These are phyloP conservation scores for Campoplex capitator DNA, from an alignment of 2,888 invertebrate genomes.

Conservation along the genomic window DNA sequence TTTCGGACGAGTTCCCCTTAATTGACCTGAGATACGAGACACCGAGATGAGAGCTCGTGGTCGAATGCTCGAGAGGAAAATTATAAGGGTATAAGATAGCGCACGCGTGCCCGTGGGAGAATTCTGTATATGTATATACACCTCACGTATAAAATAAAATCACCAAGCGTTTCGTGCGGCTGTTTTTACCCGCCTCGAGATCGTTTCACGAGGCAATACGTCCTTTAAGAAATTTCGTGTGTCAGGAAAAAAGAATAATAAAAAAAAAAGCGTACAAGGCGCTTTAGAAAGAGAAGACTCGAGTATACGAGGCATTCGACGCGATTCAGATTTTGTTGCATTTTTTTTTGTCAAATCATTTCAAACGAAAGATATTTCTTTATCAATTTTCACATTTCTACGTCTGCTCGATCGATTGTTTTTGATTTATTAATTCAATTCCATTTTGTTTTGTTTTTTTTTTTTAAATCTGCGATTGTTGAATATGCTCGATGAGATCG, in stretches of 20 bases:
- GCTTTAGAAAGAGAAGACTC: neutral
- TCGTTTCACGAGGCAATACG: conserved; percentile 67
- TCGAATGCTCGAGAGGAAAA: conserved; percentile 64
- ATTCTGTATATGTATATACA: conserved; percentile 13
- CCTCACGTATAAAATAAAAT: conserved; percentile 1
- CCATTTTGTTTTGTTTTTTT: too few relatives aligned
- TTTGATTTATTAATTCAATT: too few relatives aligned
- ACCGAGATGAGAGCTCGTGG: conserved; percentile 68
- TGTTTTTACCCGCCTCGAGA: conserved; percentile 43
- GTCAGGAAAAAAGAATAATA: conserved; percentile 19
- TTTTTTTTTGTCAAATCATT: neutral
- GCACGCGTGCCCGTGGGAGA: conserved; percentile 49
- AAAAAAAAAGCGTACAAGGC: neutral
- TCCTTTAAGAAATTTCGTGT: conserved; percentile 61
- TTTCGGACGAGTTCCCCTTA: conserved; percentile 83
- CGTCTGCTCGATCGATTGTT: too few relatives aligned
- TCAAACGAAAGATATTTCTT: too few relatives aligned
- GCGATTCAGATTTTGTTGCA: neutral
- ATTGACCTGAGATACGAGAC: conserved; percentile 84
- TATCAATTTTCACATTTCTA: too few relatives aligned
- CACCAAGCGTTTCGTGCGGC: conserved; percentile 20
- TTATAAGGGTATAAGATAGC: conserved; percentile 65
- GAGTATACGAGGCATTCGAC: neutral
- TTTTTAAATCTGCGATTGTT: too few relatives aligned
- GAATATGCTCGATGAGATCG: too few relatives aligned